These are phyloP conservation scores for Drosophila auraria DNA, from an alignment of 1,140 invertebrate species.

Conservation along the genomic window DNA sequence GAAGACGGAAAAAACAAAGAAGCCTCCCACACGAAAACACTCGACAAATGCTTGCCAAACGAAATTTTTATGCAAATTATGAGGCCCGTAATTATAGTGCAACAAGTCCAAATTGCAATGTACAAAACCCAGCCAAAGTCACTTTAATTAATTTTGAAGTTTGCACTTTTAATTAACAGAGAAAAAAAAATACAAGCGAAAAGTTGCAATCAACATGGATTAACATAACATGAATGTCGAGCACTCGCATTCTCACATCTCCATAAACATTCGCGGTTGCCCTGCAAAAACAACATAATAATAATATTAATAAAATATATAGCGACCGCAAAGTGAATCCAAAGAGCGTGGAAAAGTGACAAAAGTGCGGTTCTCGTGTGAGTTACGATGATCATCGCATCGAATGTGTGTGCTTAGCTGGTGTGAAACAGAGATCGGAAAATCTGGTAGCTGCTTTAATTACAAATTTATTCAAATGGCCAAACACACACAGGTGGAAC, in stretches of 20 bases:
- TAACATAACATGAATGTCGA: constrained; percentile 70
- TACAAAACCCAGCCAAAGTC: constrained; percentile 42
- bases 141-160: constrained; percentile 71
- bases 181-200: constrained; percentile 31
- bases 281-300: constrained; percentile 27
- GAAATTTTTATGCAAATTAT: constrained; percentile 77
- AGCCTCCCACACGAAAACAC: constrained; percentile 25
- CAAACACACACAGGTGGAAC: constrained; percentile 31
- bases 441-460: constrained; percentile 69
- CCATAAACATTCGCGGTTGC: constrained; percentile 40
- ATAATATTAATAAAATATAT: constrained; percentile 47
- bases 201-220: constrained; percentile 74
- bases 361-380: constrained; percentile 78
- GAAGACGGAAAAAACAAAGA: constrained; percentile 9
- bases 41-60: constrained; percentile 59
- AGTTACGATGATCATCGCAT: constrained; percentile 51
- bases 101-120: constrained; percentile 61
- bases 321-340: constrained; percentile 58
- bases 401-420: constrained; percentile 21
- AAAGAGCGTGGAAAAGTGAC: constrained; percentile 75
- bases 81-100: constrained; percentile 62
- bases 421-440: constrained; percentile 42
- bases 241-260: constrained; percentile 39
- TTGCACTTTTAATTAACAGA: constrained; percentile 76
- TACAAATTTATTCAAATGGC: constrained; percentile 76